These are phyloP conservation scores for Henricia sp. DNA, from an alignment of 53 echinoderm and acorn worm species.

Conservation along the genomic window DNA sequence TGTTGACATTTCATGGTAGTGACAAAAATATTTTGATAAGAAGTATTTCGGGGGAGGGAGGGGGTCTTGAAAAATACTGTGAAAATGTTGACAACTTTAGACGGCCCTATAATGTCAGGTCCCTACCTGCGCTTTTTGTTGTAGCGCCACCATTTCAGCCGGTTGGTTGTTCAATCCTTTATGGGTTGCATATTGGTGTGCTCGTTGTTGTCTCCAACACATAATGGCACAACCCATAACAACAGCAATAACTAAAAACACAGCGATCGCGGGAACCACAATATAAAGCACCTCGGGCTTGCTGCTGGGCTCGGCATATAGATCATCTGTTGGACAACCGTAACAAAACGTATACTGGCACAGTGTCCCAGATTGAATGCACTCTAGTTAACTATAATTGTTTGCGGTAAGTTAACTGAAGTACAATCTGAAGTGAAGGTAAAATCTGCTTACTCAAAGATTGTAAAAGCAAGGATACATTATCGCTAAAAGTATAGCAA, in stretches of 20 bases:
- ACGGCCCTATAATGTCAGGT: not conserved
- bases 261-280: conserved; percentile 88
- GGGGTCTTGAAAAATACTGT: no score
- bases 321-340: conserved; percentile 36
- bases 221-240: conserved; percentile 81
- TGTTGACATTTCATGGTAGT: no score
- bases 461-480: no score
- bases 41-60: no score
- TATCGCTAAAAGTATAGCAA: no score
- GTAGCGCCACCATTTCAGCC: conserved; percentile 84
- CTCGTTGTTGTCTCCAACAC: conserved; percentile 81
- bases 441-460: no score
- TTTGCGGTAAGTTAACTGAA: no score
- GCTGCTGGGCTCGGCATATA: conserved; percentile 45
- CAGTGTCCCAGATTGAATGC: no score
- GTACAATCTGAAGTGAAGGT: no score
- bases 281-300: conserved; percentile 80
- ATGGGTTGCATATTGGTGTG: conserved; percentile 44
- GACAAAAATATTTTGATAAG: no score
- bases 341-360: no score
- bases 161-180: conserved; percentile 61
- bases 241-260: conserved; percentile 71
- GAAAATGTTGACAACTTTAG: not conserved
- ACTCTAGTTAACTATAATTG: no score
- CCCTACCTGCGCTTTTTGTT: conserved; percentile 83